Evolutionary conservation across 2,797 vertebrate genomes (phyloP).

Genomic region (Phyllotis vaccarum): DNA sequence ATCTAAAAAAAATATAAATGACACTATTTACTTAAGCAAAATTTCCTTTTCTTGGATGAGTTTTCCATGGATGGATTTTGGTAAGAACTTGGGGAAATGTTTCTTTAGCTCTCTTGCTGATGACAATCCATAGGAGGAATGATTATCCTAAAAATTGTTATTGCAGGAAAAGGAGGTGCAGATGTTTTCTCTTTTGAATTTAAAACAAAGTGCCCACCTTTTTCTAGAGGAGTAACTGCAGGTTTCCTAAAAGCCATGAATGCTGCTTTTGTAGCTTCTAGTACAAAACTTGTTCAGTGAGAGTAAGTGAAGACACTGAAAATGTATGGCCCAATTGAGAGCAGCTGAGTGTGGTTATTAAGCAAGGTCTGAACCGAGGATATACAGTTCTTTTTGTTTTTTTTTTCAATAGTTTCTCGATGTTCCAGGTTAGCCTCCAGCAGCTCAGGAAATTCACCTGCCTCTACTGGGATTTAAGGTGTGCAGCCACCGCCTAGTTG

Average conservation of each 20-base stretch:
- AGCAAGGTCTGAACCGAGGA: conserved; percentile 12
- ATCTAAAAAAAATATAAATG: conserved; percentile 82
- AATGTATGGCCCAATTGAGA: neutral
- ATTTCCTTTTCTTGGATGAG: conserved; percentile 57
- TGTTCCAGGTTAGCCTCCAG: neutral
- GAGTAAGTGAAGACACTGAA: conserved; percentile 31
- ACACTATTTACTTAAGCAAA: conserved; percentile 76
- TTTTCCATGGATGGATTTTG: conserved; percentile 64
- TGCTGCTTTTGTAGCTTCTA: conserved; percentile 9
- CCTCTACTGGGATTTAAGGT: neutral
- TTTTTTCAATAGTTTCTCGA: neutral
- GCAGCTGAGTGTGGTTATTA: neutral
- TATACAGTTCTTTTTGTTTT: neutral
- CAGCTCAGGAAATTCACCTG: neutral
- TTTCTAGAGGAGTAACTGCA: neutral
- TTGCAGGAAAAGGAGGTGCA: neutral
- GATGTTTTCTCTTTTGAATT: neutral
- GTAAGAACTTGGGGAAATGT: conserved; percentile 57
- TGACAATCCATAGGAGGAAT: neutral
- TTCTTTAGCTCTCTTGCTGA: neutral
- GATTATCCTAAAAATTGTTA: neutral
- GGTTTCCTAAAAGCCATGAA: conserved; percentile 35
- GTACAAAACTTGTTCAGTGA: conserved; percentile 10
- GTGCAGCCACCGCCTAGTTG: neutral
- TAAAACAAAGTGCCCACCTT: conserved; percentile 27